These are phyloP conservation scores for Gopherus flavomarginatus DNA, from an alignment of 2,113 vertebrate species.

Conservation along the genomic window DNA sequence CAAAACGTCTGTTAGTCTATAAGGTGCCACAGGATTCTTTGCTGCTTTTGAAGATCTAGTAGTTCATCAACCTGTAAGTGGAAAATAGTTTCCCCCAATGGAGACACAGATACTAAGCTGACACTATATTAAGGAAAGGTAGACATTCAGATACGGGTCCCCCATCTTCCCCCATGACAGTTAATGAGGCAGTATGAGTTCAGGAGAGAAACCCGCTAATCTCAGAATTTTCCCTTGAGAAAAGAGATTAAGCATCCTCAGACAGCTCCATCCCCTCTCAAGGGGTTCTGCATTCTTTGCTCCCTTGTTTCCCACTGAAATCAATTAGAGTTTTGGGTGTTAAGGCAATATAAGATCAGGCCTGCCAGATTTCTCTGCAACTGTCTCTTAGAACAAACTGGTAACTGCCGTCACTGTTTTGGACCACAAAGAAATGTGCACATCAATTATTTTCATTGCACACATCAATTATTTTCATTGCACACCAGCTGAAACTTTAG, in stretches of 20 bases:
- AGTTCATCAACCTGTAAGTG: not conserved
- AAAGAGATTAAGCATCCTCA: not conserved
- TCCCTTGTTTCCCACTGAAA: not conserved
- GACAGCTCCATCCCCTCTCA: not conserved
- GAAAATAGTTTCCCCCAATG: not conserved
- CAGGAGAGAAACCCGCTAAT: not conserved
- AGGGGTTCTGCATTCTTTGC: not conserved
- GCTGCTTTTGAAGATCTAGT: accelerated
- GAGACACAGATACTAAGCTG: not conserved
- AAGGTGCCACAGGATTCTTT: too few relatives aligned
- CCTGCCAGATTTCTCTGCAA: not conserved
- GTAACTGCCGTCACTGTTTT: not conserved
- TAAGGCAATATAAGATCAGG: not conserved
- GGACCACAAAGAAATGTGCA: not conserved
- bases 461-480: not conserved
- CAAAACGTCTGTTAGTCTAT: too few relatives aligned
- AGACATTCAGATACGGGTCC: not conserved
- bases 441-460: not conserved
- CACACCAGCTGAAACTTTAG: not conserved
- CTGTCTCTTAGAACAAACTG: not conserved
- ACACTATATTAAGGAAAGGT: not conserved
- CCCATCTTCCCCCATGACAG: not conserved
- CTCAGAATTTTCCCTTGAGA: not conserved
- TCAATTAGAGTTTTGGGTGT: not conserved
- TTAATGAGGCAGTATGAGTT: not conserved